These are phyloP conservation scores for Mastigias papua DNA, from an alignment of 30 jellyfish, hydroid and myxozoan species.

Conservation along the genomic window DNA sequence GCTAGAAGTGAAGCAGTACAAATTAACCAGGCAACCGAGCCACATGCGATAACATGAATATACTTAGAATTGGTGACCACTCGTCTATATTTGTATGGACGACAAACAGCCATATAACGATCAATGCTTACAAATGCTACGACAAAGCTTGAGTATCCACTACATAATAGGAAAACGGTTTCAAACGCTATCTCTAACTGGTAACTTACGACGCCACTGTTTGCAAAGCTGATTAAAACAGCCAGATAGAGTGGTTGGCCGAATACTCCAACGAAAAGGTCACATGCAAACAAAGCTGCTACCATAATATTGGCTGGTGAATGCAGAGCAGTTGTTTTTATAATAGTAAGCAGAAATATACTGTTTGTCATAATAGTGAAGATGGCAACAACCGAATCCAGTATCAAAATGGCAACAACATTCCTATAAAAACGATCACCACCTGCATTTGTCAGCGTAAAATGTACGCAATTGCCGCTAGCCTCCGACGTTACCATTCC, in stretches of 20 bases:
- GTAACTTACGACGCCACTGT: neutral
- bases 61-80: neutral
- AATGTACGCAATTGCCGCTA: neutral
- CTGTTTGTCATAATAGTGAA: slow-evolving; percentile 5
- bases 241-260: slow-evolving; percentile 10
- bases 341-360: neutral
- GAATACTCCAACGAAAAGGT: slow-evolving; percentile 26
- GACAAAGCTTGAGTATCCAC: slow-evolving; percentile 36
- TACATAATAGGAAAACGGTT: slow-evolving; percentile 1
- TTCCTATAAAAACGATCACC: neutral
- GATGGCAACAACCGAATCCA: slow-evolving; percentile 12
- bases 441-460: neutral
- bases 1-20: neutral
- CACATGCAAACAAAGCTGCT: slow-evolving; percentile 23
- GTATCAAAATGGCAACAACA: slow-evolving; percentile 5
- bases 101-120: slow-evolving; percentile 36
- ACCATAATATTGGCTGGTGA: slow-evolving; percentile 25
- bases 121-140: slow-evolving; percentile 53
- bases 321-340: slow-evolving; percentile 15
- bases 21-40: neutral
- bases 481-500: neutral
- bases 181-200: neutral
- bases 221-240: neutral
- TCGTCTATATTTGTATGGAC: slow-evolving; percentile 24
- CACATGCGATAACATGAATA: neutral